Base-by-base conservation (phyloP, 2,113 vertebrate species). In the Dipodomys ordii region DNA sequence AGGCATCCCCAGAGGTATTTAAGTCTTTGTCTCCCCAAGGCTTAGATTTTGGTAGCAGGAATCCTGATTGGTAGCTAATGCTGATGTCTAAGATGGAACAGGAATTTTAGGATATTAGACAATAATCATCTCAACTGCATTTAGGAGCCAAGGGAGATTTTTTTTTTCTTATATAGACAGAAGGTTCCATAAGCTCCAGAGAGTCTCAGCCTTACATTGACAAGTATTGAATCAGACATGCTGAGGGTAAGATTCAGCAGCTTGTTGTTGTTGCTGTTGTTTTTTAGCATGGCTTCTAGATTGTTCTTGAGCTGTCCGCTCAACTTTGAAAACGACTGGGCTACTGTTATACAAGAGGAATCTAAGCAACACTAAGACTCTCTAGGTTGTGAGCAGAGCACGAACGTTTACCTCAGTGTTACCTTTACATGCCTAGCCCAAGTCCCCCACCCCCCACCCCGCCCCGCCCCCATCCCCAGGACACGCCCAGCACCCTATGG, bases 161-260 rank as follows among this genome's bases (percentile, higher is more conserved):
- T 16, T 57, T 13, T n/a, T n/a, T n/a, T n/a, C 18, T 57, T 85
- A 16, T 77, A 39, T 18, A 85, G 23, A 71, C 6, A 65, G 49
- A 90, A 90, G 46, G 72, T 81, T 92, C 83, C 77, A 53, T 44
- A 64, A 80, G 82, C 60, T 19, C 32, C 78, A 12, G 67, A 49
- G 60, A 57, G 12, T 57, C 39, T 78, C 28, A 35, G 64, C 32
- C 30, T 46, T 18, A 0, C 2, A 27, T 23, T 44, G 32, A n/a
- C 44, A 67, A 10, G 3, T 35, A 11, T 44, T 90, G 67, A 85
- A 49, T 93, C 25, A 86, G 22, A 27, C 19, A n/a, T 20, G 85
- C 12, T 65, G 3, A 4, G 11, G 7, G 1, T 15, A 18, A n/a
- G 16, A 62, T 16, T 39, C 64, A 23, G 35, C 27, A 65, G 16